Evolutionary conservation across 1,140 invertebrate species (phyloP), one percentile per base, ranked within the genome.

Genomic region (Antheraea mylitta): DNA sequence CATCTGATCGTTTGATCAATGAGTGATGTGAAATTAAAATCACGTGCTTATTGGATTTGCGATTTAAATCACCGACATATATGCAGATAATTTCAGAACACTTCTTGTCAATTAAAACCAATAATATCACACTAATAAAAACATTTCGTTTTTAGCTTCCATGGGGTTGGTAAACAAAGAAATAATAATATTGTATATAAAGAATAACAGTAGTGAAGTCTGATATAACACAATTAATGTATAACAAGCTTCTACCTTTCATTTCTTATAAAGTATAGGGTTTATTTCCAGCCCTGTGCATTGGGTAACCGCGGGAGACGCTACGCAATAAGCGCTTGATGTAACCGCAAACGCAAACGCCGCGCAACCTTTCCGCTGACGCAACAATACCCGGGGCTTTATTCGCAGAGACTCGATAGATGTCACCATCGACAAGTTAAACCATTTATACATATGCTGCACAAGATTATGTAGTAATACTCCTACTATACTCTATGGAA

Each of bases 221-320:
- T 53, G 11, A 53, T 16, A 13, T 53, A 53, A 16, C 13, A 53
- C 1, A 16, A 42, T 18, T 60, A 60, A 22, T 30, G 13, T 16
- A 10, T 36, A 61, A 61, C 60, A 6, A 19, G 19, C 19, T 65
- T 48, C 42, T n/a, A 22, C 30, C 64, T 65, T 65, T 65, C 64
- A 65, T 65, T 48, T 65, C 42, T 64, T 42, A 42, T 65, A 18
- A 48, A 22, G 11, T 30, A 11, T 48, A 65, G 64, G 64, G 64
- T 42, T 65, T 65, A 42, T 65, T 42, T 65, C 64, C 38, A 42
- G 62, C 37, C 37, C 37, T 19, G 38, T 65, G 42, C 18, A 66
- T 66, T 66, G 65, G 53, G 65, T 66, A 66, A 66, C 65, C 59
- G 36, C 65, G 48, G n/a, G 65, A 66, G 65, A 58, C 64, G 64